phyloP scores from a whole-genome alignment of 1,140 invertebrate species.

The Psix sp. region DNA sequence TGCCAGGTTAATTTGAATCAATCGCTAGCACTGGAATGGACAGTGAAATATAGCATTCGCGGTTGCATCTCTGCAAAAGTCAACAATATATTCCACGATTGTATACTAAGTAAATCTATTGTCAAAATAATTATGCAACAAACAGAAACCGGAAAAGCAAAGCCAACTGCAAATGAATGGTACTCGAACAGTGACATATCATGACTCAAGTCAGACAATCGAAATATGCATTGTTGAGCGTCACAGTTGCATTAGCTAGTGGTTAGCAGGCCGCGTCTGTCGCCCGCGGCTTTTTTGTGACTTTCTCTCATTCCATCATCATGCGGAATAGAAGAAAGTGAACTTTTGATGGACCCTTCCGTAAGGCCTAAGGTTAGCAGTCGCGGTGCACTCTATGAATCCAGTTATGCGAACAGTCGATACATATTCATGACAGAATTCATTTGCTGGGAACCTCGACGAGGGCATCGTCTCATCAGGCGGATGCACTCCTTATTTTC shows the following conservation, averaged over 20 bases:
- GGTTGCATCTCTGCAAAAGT: slow-evolving; percentile 2
- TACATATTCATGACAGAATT: slow-evolving; percentile 72
- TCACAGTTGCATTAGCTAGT: slow-evolving; percentile 17
- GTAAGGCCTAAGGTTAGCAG: slow-evolving; percentile 33
- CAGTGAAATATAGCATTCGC: slow-evolving; percentile 13
- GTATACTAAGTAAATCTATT: slow-evolving; percentile 14
- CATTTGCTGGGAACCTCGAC: slow-evolving; percentile 67
- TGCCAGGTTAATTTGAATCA: no score
- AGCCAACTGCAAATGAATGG: slow-evolving; percentile 25
- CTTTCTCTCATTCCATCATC: slow-evolving; percentile 36
- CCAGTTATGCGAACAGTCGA: slow-evolving; percentile 67
- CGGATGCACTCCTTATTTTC: slow-evolving; percentile 50
- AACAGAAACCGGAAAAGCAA: slow-evolving; percentile 31
- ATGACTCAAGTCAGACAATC: slow-evolving; percentile 13
- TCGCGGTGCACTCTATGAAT: slow-evolving; percentile 62
- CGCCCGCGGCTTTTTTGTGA: slow-evolving; percentile 21
- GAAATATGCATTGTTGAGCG: slow-evolving; percentile 27
- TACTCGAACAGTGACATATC: slow-evolving; percentile 32
- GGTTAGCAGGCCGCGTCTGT: slow-evolving; percentile 12
- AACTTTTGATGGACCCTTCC: slow-evolving; percentile 33
- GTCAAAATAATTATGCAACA: slow-evolving; percentile 47
- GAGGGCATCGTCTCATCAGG: slow-evolving; percentile 66
- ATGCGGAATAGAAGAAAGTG: slow-evolving; percentile 33
- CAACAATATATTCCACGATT: slow-evolving; percentile 38
- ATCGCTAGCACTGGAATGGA: neutral